Evolutionary conservation across 53 echinoderm and acorn worm species (phyloP), one percentile per base, ranked within the genome.

Genomic region (Crossaster papposus): DNA sequence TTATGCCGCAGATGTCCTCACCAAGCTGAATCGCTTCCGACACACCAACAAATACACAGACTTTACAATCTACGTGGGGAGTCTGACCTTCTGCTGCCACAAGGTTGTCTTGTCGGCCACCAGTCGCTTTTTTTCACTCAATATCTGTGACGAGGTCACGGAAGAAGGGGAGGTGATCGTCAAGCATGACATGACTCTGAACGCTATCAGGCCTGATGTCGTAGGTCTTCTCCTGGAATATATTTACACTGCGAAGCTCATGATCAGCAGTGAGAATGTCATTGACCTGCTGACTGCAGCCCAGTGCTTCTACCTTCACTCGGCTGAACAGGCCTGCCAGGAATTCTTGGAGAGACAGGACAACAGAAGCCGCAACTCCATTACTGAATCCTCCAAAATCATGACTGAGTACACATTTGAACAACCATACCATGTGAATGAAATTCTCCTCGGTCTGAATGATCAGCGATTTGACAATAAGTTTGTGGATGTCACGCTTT

Each of bases 371-470:
- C 79, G 93, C 18, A 90, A 93, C 29, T 90, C 93, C 0, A 54
- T 74, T n/a, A 50, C 81, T 9, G 99, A 99, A 64, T 53, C 91
- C 7, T 80, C 87, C 36, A 94, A 93, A 54, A 84, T 99, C 30
- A 70, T 91, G 11, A 81, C 97, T 11, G 97, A 97, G 82, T 97
- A 97, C 85, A 97, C 95, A 31, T 97, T 96, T 81, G 94, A 99
- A 52, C 99, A 99, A 81, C 99, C 96, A 0, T 99, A 96, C 92
- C 99, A 99, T 44, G 99, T 96, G 44, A 95, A 96, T 70, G 99
- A 99, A 89, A 89, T 96, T 68, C 92, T 99, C 2, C 96, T 99
- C 14, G 99, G 99, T 51, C 77, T 99, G 51, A 99, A 99, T 65
- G 95, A 99, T 86, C 94, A 94, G 81, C 90, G 95, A 55, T 89